These are phyloP conservation scores for Heterotilapia buettikoferi DNA, from an alignment of 2,113 vertebrate genomes.

Conservation along the genomic window DNA sequence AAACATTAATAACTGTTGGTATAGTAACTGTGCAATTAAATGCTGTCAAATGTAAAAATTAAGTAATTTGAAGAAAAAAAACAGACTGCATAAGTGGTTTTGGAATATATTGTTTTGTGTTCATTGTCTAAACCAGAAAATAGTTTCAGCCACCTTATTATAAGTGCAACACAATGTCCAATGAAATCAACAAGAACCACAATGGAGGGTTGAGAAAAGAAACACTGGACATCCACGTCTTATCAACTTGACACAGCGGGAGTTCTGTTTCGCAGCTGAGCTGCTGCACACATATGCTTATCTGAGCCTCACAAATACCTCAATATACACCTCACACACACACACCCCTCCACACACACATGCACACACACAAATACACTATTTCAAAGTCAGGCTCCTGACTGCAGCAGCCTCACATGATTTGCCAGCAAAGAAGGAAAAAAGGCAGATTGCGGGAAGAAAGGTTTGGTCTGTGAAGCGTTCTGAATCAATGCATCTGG, in stretches of 20 bases:
- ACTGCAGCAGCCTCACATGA: neutral
- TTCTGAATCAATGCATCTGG: slow-evolving; percentile 24
- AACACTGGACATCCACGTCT: neutral
- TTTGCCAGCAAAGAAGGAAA: slow-evolving; percentile 5
- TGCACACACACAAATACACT: neutral
- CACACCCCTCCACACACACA: neutral
- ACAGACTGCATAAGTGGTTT: neutral
- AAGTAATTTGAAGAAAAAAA: neutral
- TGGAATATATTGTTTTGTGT: neutral
- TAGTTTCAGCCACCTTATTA: neutral
- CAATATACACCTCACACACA: neutral
- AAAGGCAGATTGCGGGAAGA: neutral
- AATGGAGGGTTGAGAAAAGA: neutral
- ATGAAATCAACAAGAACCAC: neutral
- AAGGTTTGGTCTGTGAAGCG: neutral
- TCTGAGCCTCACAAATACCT: slow-evolving; percentile 37
- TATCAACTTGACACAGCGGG: slow-evolving; percentile 30
- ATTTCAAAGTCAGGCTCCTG: slow-evolving; percentile 37
- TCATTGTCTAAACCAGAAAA: neutral
- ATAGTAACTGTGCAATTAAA: neutral
- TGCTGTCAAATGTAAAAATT: neutral
- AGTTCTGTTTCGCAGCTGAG: slow-evolving; percentile 10
- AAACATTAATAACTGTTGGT: neutral
- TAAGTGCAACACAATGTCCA: neutral
- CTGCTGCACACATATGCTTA: slow-evolving; percentile 39